These are phyloP conservation scores for Ctenodactylus gundi DNA, from an alignment of 2,113 vertebrate species.

Conservation along the genomic window DNA sequence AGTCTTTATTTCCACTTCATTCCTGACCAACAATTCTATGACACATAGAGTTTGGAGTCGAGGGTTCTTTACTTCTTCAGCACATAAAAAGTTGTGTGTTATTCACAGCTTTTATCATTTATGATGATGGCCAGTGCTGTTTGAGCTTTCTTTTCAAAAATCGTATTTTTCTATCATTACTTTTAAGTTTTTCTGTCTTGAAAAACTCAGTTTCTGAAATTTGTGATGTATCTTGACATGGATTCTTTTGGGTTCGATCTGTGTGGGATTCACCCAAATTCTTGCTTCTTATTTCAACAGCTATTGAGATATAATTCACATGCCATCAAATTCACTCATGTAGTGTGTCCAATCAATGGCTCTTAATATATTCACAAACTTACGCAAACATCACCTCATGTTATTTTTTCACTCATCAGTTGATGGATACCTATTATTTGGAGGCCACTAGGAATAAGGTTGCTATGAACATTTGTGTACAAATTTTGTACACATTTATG, in stretches of 20 bases:
- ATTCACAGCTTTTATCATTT: not conserved
- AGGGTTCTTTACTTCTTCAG: not conserved
- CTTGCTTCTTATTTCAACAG: not conserved
- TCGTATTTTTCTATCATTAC: not conserved
- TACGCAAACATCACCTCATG: not conserved
- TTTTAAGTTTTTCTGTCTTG: not conserved
- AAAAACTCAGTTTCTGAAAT: not conserved
- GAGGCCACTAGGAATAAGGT: not conserved
- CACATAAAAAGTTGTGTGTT: not conserved
- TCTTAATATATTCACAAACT: not conserved
- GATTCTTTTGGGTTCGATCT: not conserved
- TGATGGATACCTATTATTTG: not conserved
- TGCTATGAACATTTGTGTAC: not conserved
- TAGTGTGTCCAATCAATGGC: not conserved
- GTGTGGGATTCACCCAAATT: not conserved
- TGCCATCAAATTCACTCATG: not conserved
- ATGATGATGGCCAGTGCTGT: not conserved
- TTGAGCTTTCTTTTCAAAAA: not conserved
- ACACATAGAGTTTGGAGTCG: not conserved
- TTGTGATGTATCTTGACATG: not conserved
- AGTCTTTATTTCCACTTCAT: not conserved
- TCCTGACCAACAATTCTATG: not conserved
- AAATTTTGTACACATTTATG: not conserved
- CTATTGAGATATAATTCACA: slow-evolving; percentile 5
- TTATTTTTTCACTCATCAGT: not conserved